Evolutionary conservation across 64 coral and sea anemone species (phyloP).

Genomic region (Actinia tenebrosa): DNA sequence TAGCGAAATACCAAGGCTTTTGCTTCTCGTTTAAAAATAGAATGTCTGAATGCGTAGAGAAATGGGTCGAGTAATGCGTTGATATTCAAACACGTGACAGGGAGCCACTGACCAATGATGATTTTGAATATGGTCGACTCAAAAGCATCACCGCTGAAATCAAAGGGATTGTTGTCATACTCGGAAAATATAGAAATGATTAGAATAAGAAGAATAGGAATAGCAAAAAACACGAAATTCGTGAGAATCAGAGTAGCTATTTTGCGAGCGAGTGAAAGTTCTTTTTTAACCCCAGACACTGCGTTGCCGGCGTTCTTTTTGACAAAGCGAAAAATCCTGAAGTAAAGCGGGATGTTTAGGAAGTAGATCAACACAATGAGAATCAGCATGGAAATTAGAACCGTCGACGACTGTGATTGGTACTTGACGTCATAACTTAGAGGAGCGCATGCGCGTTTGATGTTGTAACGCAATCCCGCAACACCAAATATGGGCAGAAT

Average conservation of each 20-base stretch:
- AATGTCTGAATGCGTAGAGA: constrained; percentile 62
- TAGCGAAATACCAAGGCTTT: not conserved
- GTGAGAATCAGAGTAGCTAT: constrained; percentile 63
- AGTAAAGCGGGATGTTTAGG: constrained; percentile 49
- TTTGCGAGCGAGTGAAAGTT: constrained; percentile 58
- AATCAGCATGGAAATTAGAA: constrained; percentile 54
- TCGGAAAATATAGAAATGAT: constrained; percentile 49
- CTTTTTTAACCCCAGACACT: constrained; percentile 44
- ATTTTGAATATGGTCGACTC: constrained; percentile 69
- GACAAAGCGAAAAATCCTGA: constrained; percentile 66
- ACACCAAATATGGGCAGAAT: constrained; percentile 79
- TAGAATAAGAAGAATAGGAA: constrained; percentile 61
- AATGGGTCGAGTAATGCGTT: constrained; percentile 80
- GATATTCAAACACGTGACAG: constrained; percentile 81
- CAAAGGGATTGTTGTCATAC: constrained; percentile 43
- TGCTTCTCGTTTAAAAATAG: constrained; percentile 49
- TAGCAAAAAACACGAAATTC: constrained; percentile 79
- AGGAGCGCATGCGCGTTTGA: constrained; percentile 79
- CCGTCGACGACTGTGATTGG: constrained; percentile 38
- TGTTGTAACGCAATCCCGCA: constrained; percentile 78
- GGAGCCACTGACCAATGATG: constrained; percentile 83
- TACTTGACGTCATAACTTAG: constrained; percentile 47
- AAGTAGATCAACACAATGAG: constrained; percentile 59
- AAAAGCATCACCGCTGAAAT: constrained; percentile 65
- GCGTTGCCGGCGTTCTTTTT: constrained; percentile 38